Percentiles rank a stretch among this genome's conserved stretches.
phyloP scores from a whole-genome alignment of 1,140 invertebrate species.

The Episyrphus balteatus region DNA sequence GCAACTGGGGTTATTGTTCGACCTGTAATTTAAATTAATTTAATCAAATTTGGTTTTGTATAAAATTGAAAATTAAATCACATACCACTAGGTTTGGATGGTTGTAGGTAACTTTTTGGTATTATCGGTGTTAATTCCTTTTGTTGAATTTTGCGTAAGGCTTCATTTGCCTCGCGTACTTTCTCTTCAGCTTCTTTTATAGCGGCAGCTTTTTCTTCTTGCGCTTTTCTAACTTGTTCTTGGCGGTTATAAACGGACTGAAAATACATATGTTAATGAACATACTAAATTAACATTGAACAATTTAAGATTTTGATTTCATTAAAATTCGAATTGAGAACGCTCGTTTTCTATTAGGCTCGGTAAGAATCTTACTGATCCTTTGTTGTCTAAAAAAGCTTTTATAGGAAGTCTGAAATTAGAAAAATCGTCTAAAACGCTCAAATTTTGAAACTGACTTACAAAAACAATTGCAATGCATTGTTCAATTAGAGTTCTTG shows the following conservation, averaged over 20 bases:
- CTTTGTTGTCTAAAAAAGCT: too few species aligned
- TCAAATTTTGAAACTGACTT: too few species aligned
- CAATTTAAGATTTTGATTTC: too few species aligned
- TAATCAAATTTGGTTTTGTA: constrained; percentile 1
- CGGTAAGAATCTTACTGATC: too few species aligned
- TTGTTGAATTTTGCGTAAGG: constrained; percentile 10
- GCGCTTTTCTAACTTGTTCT: constrained; percentile 18
- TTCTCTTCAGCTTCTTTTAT: constrained; percentile 23
- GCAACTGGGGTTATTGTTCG: constrained; percentile 49
- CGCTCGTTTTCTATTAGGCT: too few species aligned
- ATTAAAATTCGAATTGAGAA: too few species aligned
- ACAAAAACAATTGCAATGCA: too few species aligned
- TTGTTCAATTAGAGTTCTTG: too few species aligned
- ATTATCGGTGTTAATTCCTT: constrained; percentile 26
- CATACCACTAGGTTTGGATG: constrained; percentile 9
- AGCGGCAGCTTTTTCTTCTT: constrained; percentile 19
- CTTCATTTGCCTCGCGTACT: constrained; percentile 19
- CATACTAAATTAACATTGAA: too few species aligned
- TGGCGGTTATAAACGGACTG: constrained; percentile 26
- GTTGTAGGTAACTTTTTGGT: constrained; percentile 19
- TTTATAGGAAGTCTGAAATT: too few species aligned
- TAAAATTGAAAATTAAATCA: neutral
- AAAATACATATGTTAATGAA: neutral
- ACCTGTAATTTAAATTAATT: constrained; percentile 6
- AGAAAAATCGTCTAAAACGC: too few species aligned